Percentiles rank a stretch among this genome's conserved stretches.
Evolutionary conservation across 2,113 vertebrate species (phyloP).

Genomic region (Prolemur simus): DNA sequence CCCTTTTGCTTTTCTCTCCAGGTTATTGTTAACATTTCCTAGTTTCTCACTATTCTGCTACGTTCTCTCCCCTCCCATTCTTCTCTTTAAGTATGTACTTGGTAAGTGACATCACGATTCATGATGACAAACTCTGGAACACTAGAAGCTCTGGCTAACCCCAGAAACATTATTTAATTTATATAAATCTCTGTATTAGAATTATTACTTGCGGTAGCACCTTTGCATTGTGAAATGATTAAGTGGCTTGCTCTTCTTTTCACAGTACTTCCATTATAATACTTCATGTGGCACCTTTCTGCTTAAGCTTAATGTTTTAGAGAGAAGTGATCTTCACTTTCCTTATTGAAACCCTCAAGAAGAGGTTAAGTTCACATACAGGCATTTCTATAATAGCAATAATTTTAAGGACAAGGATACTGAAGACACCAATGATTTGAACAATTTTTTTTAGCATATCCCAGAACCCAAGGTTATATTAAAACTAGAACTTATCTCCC

Average conservation of each 20-base stretch:
- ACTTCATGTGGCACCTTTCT: conserved; percentile 30
- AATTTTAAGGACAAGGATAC: conserved; percentile 30
- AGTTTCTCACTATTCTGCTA: background rate
- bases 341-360: conserved; percentile 32
- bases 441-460: background rate
- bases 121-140: conserved; percentile 42
- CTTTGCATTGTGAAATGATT: conserved; percentile 13
- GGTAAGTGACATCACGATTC: conserved; percentile 50
- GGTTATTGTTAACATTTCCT: background rate
- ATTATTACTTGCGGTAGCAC: background rate
- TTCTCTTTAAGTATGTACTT: conserved; percentile 34
- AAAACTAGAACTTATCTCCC: background rate
- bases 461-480: background rate
- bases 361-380: conserved; percentile 9
- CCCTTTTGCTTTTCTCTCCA: background rate
- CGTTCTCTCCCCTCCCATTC: background rate
- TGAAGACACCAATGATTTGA: background rate
- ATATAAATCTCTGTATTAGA: conserved; percentile 35
- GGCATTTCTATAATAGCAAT: conserved; percentile 1
- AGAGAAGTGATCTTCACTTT: conserved; percentile 42
- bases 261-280: conserved; percentile 17
- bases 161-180: conserved; percentile 33
- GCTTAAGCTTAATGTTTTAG: conserved; percentile 14
- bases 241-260: background rate
- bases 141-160: background rate